These are phyloP conservation scores for Sus scrofa DNA, from an alignment of 2,113 vertebrate species.

Conservation along the genomic window DNA sequence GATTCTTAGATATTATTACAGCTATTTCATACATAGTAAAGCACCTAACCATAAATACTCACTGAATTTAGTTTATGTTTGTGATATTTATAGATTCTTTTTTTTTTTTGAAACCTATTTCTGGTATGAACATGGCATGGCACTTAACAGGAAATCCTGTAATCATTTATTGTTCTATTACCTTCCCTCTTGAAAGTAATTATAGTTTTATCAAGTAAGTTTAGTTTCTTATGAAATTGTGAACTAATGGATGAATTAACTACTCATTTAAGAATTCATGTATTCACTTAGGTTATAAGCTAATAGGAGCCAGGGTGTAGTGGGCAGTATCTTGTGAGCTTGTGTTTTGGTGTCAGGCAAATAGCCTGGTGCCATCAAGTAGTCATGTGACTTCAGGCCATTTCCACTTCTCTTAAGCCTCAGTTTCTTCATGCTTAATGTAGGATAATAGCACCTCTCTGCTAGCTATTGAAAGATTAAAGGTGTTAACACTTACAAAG, in stretches of 20 bases:
- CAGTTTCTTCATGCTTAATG: not conserved
- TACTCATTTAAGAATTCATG: not conserved
- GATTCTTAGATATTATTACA: not conserved
- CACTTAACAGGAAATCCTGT: not conserved
- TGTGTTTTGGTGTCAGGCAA: not conserved
- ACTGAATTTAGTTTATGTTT: not conserved
- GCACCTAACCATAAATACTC: not conserved
- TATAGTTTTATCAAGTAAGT: not conserved
- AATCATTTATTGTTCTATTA: not conserved
- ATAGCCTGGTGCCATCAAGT: not conserved
- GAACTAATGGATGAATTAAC: not conserved
- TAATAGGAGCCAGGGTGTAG: not conserved
- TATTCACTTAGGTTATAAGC: not conserved
- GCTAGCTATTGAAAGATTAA: not conserved
- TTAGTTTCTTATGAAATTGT: slow-evolving; percentile 1
- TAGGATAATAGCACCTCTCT: not conserved
- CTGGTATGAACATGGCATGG: not conserved
- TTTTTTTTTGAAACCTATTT: not conserved
- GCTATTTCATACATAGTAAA: not conserved
- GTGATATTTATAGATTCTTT: not conserved
- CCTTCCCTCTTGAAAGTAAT: not conserved
- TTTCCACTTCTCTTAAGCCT: not conserved
- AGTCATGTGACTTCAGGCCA: not conserved
- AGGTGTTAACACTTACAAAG: not conserved
- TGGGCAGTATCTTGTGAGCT: not conserved